Evolutionary conservation across 2,888 invertebrate genomes (phyloP).

Genomic region (Leuctra nigra): DNA sequence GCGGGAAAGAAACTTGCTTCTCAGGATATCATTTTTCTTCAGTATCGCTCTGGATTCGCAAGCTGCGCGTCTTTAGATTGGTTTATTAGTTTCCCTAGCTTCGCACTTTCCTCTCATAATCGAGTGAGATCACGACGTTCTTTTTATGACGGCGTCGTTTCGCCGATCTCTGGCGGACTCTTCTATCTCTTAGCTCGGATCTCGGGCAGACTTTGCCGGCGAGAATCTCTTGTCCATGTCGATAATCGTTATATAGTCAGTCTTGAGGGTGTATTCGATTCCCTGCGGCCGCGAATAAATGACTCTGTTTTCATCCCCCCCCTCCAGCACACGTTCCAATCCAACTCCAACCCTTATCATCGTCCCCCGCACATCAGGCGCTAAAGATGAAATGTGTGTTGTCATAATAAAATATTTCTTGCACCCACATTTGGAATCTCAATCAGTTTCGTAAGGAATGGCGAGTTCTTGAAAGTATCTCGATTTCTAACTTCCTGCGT

Average conservation of each 20-base stretch:
- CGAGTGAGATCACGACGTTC: not conserved
- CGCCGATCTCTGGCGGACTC: not conserved
- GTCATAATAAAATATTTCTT: not conserved
- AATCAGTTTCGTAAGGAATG: not conserved
- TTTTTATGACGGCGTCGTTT: slow-evolving; percentile 1
- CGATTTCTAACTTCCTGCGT: not conserved
- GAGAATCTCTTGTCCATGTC: slow-evolving; percentile 15
- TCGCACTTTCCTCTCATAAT: not conserved
- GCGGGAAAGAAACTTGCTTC: too few species aligned
- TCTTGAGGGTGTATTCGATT: not conserved
- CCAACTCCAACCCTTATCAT: not conserved
- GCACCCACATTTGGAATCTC: too few species aligned
- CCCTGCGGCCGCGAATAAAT: slow-evolving; percentile 6
- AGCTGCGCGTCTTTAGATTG: too few species aligned
- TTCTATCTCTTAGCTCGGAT: not conserved
- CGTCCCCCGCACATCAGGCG: not conserved
- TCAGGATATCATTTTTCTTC: too few species aligned
- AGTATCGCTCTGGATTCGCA: too few species aligned
- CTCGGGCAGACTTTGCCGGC: too few species aligned
- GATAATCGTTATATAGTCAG: slow-evolving; percentile 23
- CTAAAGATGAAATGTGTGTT: not conserved
- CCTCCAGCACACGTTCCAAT: not conserved
- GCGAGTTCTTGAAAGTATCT: not conserved
- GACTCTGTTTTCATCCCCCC: slow-evolving; percentile 2
- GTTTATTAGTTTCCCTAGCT: too few species aligned